phyloP scores from a whole-genome alignment of 2,113 vertebrate species.

The Corythaixoides concolor region DNA sequence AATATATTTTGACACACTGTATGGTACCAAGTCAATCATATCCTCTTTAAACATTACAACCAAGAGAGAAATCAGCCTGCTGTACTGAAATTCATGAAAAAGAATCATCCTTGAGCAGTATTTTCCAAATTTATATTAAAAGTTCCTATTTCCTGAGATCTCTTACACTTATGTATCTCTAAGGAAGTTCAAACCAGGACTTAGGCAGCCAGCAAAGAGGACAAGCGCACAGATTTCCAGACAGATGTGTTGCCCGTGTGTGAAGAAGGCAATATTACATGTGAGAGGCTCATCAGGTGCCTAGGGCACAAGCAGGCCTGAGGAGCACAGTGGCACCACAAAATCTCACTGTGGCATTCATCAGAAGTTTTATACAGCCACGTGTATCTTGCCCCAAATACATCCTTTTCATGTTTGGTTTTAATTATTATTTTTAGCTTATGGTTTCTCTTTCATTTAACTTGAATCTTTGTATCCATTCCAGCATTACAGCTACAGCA shows the following conservation, averaged over 20 bases:
- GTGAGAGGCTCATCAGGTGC: neutral
- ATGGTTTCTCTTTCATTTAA: neutral
- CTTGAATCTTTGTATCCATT: neutral
- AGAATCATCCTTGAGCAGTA: neutral
- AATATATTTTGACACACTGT: slow-evolving; percentile 14
- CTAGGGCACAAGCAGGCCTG: rapidly evolving
- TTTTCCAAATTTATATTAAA: neutral
- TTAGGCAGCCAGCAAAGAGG: neutral
- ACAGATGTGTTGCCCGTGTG: neutral
- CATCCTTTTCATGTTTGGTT: neutral
- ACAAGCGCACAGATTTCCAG: neutral
- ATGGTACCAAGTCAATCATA: neutral
- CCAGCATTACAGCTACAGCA: neutral
- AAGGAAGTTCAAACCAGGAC: neutral
- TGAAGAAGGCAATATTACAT: neutral
- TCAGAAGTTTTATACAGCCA: neutral
- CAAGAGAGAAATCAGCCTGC: neutral
- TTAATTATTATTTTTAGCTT: neutral
- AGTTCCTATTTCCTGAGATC: neutral
- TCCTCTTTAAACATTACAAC: neutral
- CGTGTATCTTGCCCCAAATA: neutral
- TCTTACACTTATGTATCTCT: neutral
- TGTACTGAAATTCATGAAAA: neutral
- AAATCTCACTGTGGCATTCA: neutral
- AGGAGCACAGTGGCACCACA: neutral